Base-by-base conservation (phyloP, 2,113 vertebrate species). In the Rhynchomys soricoides region DNA sequence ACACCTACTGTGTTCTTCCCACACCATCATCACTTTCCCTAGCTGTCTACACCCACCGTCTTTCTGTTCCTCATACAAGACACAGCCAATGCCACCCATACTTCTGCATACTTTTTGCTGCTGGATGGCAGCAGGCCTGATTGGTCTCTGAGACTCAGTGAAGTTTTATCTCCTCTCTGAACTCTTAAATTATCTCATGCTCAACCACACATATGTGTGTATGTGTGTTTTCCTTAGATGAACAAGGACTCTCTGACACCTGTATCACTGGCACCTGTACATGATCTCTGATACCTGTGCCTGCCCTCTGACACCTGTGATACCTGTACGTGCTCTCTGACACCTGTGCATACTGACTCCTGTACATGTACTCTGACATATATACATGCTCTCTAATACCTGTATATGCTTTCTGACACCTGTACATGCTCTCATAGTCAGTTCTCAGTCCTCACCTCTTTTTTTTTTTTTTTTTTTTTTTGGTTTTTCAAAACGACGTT, bases 41-140 rank as follows among this genome's bases (percentile, higher is more conserved):
- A 50, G 11, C 5, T 17, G 13, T 24, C 34, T 15, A 7, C 0
- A 11, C 77, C 3, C n/a, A 79, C n/a, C 31, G 37, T 31, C 74
- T 29, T n/a, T 82, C 79, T 88, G 5, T 13, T 81, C 75, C 64
- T 70, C 86, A 34, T 4, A 52, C 94, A 50, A 17, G 12, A 7
- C 10, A 57, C 0, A 15, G 24, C 21, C 3, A 11, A 4, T 43
- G 22, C 48, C n/a, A 12, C 22, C 73, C 6, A 3, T 1, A 13
- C 13, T 24, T 52, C 50, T 26, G 9, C 5, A 10, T 2, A 16
- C 22, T 55, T 26, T 45, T 5, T 55, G 22, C 21, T 40, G 17
- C 87, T 17, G n/a, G 15, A 45, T 48, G 7, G 17, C 13, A 82
- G 9, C 34, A 68, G 31, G 13, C 82, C 31, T 37, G 29, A 55